A percentile compares a stretch with the other conserved stretches of the same genome.
These are phyloP conservation scores for Heteropelma amictum DNA, from an alignment of 2,888 invertebrate genomes.

Conservation along the genomic window DNA sequence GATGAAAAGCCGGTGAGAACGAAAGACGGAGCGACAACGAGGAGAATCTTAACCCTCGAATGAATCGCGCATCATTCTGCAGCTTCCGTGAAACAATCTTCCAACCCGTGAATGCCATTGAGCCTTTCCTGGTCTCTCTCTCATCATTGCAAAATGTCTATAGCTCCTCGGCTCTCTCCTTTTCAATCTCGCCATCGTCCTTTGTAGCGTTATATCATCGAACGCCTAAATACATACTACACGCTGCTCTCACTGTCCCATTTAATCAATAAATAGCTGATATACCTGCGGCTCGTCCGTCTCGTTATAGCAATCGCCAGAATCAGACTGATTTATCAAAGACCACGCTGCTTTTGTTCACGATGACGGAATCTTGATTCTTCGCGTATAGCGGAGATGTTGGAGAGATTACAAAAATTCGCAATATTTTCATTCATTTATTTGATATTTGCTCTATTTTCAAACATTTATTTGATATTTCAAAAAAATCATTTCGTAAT, in stretches of 20 bases:
- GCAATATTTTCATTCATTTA: background rate
- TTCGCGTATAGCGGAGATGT: background rate
- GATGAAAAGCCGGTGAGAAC: background rate
- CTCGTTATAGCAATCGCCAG: constrained; percentile 59
- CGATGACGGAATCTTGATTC: background rate
- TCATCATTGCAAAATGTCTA: constrained; percentile 18
- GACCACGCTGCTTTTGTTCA: background rate
- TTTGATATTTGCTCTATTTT: background rate
- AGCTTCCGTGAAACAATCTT: constrained; percentile 38
- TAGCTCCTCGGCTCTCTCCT: constrained; percentile 20
- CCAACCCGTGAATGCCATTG: constrained; percentile 19
- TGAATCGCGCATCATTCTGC: background rate
- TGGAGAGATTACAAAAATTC: no score
- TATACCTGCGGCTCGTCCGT: constrained; percentile 53
- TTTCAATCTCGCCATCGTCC: constrained; percentile 48
- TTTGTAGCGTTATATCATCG: constrained; percentile 62
- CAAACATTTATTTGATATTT: background rate
- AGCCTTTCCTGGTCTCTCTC: constrained; percentile 28
- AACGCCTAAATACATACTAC: constrained; percentile 61
- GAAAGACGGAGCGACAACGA: background rate
- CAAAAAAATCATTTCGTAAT: no score
- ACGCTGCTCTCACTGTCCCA: constrained; percentile 59
- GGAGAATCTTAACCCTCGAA: constrained; percentile 17
- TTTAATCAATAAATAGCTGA: constrained; percentile 70
- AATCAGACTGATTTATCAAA: constrained; percentile 16